Base-by-base conservation (phyloP, 1,140 invertebrate genomes). In the Tetragonula clypearis region DNA sequence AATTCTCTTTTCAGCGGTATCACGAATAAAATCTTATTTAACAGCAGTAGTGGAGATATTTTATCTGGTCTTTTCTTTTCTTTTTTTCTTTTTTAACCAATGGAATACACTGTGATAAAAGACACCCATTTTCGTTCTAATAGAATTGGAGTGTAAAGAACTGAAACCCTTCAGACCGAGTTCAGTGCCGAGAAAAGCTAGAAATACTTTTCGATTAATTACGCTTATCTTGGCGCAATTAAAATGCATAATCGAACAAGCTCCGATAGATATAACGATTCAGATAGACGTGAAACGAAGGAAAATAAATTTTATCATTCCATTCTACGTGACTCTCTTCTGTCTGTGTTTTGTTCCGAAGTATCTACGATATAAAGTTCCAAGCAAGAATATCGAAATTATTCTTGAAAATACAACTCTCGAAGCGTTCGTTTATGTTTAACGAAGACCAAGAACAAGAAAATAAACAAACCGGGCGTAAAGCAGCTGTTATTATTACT, bases 101-200 rank as follows among this genome's bases (percentile, higher is more conserved):
- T 62, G 60, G 55, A 62, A 62, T 1, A n/a, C 3, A 62, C 11
- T 14, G 11, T 62, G 19, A n/a, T 23, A n/a, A n/a, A 14, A 17
- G 41, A 26, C 53, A n/a, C 21, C 6, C 26, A 41, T 19, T 69
- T 23, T 14, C 14, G 21, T 72, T 72, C 19, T 30, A 21, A 21
- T 55, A 21, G 19, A 58, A 75, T 62, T 41, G 75, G 75, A 77
- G 58, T 77, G 75, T 23, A 77, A 77, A 77, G 75, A 49, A 77
- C 49, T 65, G 5, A 49, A 65, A 65, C 58, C 60, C 35, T 62
- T 77, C 17, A 19, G 75, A 26, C 49, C 35, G 30, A 6, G 35
- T 77, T 77, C 75, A 77, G 75, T 60, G 58, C 17, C 0, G 14
- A 65, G n/a, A 19, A n/a, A 62, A n/a, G 35, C 11, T 19, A 6